phyloP scores from a whole-genome alignment of 1,140 invertebrate genomes.

The Tetramorium simillimum region DNA sequence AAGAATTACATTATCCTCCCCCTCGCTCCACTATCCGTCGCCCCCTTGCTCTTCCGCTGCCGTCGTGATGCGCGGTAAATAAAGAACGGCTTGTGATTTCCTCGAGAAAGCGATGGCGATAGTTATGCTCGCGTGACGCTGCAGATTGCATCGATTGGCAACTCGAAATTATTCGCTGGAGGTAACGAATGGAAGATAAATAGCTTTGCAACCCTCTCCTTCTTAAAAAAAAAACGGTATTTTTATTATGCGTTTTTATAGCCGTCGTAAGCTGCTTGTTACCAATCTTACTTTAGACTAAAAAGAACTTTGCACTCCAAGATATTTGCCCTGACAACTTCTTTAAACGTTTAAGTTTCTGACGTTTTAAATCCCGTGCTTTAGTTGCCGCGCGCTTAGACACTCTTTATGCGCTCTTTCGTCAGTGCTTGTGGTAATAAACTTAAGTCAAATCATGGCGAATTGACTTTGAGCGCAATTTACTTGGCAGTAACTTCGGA shows the following conservation, averaged over 20 bases:
- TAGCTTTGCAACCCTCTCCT: neutral
- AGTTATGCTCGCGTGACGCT: conserved; percentile 38
- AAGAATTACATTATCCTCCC: conserved; percentile 58
- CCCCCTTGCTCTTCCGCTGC: neutral
- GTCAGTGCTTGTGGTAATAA: conserved; percentile 20
- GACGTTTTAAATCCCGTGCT: neutral
- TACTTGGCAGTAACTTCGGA: conserved; percentile 39
- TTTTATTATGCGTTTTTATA: neutral
- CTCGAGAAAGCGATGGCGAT: conserved; percentile 17
- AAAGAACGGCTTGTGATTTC: conserved; percentile 30
- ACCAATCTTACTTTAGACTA: neutral
- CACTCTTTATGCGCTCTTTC: neutral
- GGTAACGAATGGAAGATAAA: neutral
- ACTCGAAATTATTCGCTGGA: conserved; percentile 34
- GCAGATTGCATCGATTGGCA: conserved; percentile 39
- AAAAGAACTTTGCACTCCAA: neutral
- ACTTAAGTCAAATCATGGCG: conserved; percentile 24
- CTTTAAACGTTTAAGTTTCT: neutral
- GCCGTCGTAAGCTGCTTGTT: neutral
- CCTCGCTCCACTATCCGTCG: neutral
- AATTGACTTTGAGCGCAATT: conserved; percentile 38
- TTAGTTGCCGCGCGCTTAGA: neutral
- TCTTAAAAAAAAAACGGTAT: neutral
- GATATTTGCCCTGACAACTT: neutral
- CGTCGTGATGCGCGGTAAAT: conserved; percentile 46